Base-by-base conservation (phyloP, 2,888 invertebrate genomes). In the Perdita meconis region DNA sequence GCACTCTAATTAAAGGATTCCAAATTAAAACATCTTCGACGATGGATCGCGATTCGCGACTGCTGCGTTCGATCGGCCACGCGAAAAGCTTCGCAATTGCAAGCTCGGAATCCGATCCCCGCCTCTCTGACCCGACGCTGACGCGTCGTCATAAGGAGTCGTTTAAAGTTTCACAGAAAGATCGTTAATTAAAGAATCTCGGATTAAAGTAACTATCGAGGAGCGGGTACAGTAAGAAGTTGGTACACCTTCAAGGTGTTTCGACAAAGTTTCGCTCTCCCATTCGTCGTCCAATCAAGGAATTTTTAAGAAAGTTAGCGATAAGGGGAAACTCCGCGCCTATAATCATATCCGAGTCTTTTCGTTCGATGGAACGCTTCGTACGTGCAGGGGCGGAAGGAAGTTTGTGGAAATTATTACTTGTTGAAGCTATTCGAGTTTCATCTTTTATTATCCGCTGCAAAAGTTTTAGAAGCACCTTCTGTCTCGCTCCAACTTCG, bases 1-100 rank as follows among this genome's bases (percentile, higher is more conserved):
- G 36, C 60, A 75, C 60, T 66, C 77, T 84, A 83, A 83, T 84
- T 83, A 83, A 81, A 82, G 69, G 78, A 84, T 80, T 77, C 79
- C 79, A 60, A 81, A 74, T 83, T 81, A 83, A 83, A 71, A 71
- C 80, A 79, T 84, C 82, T 77, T 71, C 55, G 53, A 42, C 34
- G 42, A 66, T 55, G n/a, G 55, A 59, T 53, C 71, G 64, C 56
- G 47, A 22, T 42, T 34, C 61, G 22, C 64, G 42, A 19, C 56
- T 40, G 38, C 10, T 13, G 40, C 16, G 30, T 30, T 69, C 61
- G 67, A 78, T 72, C 72, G 65, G 30, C 65, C n/a, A n/a, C n/a
- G 30, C 51, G 5, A 66, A 16, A 47, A 40, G 30, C 30, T 68
- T n/a, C n/a, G n/a, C n/a, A n/a, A n/a, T n/a, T 38, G 59, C 30